Evolutionary conservation across 2,888 invertebrate species (phyloP), one percentile per base, ranked within the genome.

Genomic region (Acrobasis suavella): DNA sequence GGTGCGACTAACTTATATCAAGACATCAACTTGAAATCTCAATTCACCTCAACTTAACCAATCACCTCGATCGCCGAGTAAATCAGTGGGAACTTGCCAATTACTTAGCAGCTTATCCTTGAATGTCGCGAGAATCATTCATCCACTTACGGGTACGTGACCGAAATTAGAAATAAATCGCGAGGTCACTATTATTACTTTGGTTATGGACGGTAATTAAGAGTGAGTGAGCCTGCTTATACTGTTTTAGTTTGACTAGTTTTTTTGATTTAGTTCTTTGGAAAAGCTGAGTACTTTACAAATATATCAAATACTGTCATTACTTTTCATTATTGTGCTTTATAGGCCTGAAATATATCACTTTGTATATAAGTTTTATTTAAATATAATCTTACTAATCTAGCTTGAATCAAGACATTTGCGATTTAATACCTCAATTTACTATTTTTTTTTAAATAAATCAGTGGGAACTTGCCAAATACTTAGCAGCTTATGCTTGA

Each of bases 151-250:
- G 74, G 75, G 71, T 79, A 88, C 89, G 89, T 89, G 89, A 87
- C 86, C 81, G 76, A 85, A 86, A 88, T 88, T 72, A 82, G 77
- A 79, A 83, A 88, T 87, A 87, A 89, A 88, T 86, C 84, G 83
- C 74, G 14, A 7, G 46, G n/a, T 10, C 10, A 3, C 12, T 14
- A 12, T 14, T 46, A 46, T 1, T 12, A 32, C 32, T 32, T 32
- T 2, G 32, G 32, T 80, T 82, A 83, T 79, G 72, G 65, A 62
- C 69, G 65, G 80, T 81, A 80, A 83, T 83, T 81, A 80, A 81
- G 73, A 75, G 72, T 72, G 70, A 71, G 67, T 72, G 62, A 60
- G 50, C 46, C 52, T 54, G 49, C 51, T 51, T 52, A 56, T 59
- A 69, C n/a, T 66, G 66, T 69, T 65, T 67, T 68, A 67, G 69